Conservation (phyloP, 2,113 vertebrate genomes). For the Rostratula benghalensis region DNA sequence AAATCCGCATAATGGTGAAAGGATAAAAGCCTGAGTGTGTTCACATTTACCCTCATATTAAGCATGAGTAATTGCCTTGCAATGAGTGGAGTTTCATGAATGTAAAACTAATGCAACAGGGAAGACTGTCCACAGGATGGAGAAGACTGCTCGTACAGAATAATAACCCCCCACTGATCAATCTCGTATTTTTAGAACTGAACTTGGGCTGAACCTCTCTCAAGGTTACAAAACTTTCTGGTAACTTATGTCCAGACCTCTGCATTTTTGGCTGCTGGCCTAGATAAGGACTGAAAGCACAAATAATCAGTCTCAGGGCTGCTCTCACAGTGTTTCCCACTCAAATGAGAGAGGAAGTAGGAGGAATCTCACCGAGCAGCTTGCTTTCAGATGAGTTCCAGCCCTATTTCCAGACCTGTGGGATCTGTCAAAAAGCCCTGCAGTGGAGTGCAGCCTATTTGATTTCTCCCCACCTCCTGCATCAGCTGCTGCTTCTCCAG, state of each 20-base stretch:
- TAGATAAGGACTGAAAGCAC: slow-evolving; percentile 28
- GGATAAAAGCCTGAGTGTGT: slow-evolving; percentile 37
- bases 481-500: neutral
- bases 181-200: slow-evolving; percentile 51
- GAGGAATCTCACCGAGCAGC: neutral
- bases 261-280: slow-evolving; percentile 25
- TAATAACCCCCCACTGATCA: neutral
- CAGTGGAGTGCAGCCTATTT: neutral
- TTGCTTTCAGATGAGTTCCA: neutral
- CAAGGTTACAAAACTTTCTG: slow-evolving; percentile 28
- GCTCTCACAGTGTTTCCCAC: neutral
- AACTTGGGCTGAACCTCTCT: slow-evolving; percentile 57
- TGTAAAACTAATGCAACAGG: neutral
- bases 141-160: neutral
- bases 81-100: slow-evolving; percentile 24
- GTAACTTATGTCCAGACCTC: slow-evolving; percentile 14
- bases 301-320: slow-evolving; percentile 11
- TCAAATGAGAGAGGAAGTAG: neutral
- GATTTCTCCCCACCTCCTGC: neutral
- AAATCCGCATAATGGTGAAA: neutral
- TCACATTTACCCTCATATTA: slow-evolving; percentile 46
- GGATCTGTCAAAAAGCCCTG: neutral
- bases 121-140: neutral
- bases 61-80: slow-evolving; percentile 42
- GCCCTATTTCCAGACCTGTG: neutral